Conservation (phyloP, 2,888 invertebrate species). For the Cecidostiba fungosa region DNA sequence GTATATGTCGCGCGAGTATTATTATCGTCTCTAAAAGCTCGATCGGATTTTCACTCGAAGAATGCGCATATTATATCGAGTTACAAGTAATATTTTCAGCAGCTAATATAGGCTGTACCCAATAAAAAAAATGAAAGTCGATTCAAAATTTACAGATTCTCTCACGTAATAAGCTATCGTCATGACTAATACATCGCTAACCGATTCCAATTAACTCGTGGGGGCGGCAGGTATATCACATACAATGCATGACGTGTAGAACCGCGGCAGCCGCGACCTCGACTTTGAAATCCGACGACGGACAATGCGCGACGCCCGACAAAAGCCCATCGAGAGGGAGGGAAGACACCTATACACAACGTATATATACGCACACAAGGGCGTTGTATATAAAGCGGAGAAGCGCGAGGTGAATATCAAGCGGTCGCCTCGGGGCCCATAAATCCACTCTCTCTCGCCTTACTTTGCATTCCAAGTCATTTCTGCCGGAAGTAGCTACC, state of each 20-base stretch:
- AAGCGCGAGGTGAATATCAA: conserved; percentile 37
- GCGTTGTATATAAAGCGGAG: neutral
- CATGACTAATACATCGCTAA: neutral
- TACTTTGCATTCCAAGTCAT: conserved; percentile 18
- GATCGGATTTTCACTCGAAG: conserved; percentile 2
- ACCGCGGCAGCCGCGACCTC: conserved; percentile 50
- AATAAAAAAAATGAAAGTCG: too few relatives aligned
- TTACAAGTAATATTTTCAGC: neutral
- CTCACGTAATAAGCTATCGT: neutral
- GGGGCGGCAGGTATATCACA: neutral
- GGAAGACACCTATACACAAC: neutral
- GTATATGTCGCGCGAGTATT: neutral
- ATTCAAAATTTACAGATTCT: neutral
- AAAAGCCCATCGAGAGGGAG: conserved; percentile 34
- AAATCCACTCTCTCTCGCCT: neutral
- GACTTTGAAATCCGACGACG: conserved; percentile 55
- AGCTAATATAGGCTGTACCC: too few relatives aligned
- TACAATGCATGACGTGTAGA: neutral
- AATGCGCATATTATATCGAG: neutral
- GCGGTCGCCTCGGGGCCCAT: neutral
- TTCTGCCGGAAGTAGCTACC: conserved; percentile 27
- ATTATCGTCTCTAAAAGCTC: too few relatives aligned
- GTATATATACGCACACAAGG: neutral
- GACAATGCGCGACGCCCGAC: conserved; percentile 7
- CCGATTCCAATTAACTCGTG: neutral